Evolutionary conservation across 2,113 vertebrate species (phyloP), one percentile per base, ranked within the genome.

Genomic region (Ochotona curzoniae): DNA sequence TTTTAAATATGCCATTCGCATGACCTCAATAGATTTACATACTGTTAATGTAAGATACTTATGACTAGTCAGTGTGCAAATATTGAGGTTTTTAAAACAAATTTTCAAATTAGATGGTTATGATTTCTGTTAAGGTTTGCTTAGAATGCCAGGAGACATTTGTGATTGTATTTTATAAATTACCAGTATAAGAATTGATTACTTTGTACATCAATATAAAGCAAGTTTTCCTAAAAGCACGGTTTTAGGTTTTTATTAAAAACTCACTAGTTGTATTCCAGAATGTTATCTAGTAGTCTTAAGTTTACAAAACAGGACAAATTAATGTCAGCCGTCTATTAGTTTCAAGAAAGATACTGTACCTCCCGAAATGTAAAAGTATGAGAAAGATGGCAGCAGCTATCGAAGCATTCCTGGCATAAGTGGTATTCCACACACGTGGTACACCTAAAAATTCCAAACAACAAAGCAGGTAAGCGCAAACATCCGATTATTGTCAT

Each of bases 401-500:
- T 97, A 64, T 76, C 83, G 64, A 97, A 97, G 82, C 98, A 98
- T 26, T 94, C 84, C 67, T 98, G 97, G 89, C 98, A 98, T 30
- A 98, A 93, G 93, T 98, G 98, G 63, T 97, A 98, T 84, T 97
- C 97, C 63, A 61, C 76, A 95, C 98, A 98, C 26, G 97, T 76
- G 0, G 93, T 97, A 79, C 98, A 98, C 96, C 98, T 98, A 64
- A 83, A 95, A 95, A 71, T 0, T 71, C 49, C 89, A 80, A 90
- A 35, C 61, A 73, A 28, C 66, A 83, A 75, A 76, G 85, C 32
- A 80, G 1, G 17, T 5, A 64, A 66, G 26, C 32, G 54, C 54
- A 25, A 47, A 84, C 32, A 38, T 23, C 17, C 12, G 57, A 23
- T 96, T 81, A 93, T 23, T 91, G 70, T 60, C 18, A 71, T 63